These are phyloP conservation scores for Synanthedon formicaeformis DNA, from an alignment of 2,888 invertebrate species.

Conservation along the genomic window DNA sequence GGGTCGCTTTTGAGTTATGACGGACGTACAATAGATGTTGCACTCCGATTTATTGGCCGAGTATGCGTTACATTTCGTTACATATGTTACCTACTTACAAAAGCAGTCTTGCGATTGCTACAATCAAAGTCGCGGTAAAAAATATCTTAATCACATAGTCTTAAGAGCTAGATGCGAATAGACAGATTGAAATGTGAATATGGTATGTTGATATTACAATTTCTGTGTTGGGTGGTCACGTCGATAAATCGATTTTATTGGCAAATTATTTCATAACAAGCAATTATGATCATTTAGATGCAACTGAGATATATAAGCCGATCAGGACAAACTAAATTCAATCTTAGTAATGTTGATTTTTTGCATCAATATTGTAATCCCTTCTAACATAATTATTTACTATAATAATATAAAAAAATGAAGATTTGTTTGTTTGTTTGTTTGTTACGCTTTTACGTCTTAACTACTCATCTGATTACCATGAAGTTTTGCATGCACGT, in stretches of 20 bases:
- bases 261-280: conserved; percentile 12
- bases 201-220: conserved; percentile 12
- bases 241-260: conserved; percentile 26
- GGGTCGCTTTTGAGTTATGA: conserved; percentile 25
- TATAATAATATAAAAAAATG: too few relatives aligned
- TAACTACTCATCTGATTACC: too few relatives aligned
- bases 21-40: conserved; percentile 20
- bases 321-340: too few relatives aligned
- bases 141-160: not conserved
- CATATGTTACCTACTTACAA: conserved; percentile 13
- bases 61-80: conserved; percentile 24
- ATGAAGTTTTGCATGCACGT: too few relatives aligned
- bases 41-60: conserved; percentile 27
- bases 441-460: too few relatives aligned
- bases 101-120: too few relatives aligned
- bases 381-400: too few relatives aligned
- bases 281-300: too few relatives aligned
- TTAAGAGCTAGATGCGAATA: not conserved
- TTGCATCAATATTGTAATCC: too few relatives aligned
- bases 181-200: not conserved
- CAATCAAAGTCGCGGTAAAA: not conserved
- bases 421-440: too few relatives aligned
- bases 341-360: too few relatives aligned
- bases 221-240: conserved; percentile 23
- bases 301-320: too few relatives aligned